Percentiles rank a stretch among this genome's conserved stretches.
Evolutionary conservation across 2,888 invertebrate species (phyloP).

Genomic region (Deilephila elpenor): DNA sequence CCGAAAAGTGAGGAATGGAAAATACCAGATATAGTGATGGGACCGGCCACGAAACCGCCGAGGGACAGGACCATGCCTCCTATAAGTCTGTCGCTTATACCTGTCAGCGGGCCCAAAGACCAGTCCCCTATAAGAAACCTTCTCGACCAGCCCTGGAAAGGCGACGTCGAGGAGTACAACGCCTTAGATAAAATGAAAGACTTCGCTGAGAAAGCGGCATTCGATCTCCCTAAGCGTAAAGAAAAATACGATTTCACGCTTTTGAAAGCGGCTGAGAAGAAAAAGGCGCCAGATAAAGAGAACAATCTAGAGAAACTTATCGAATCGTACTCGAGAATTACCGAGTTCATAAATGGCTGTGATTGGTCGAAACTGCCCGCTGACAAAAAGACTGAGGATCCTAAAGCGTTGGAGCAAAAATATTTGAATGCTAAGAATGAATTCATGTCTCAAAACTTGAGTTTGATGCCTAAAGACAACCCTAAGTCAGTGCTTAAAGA

Average conservation of each 20-base stretch:
- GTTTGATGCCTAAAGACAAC: conserved; percentile 73
- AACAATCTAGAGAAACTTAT: conserved; percentile 75
- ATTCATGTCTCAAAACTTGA: conserved; percentile 77
- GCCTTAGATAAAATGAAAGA: conserved; percentile 82
- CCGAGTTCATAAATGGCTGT: conserved; percentile 80
- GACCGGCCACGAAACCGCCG: conserved; percentile 61
- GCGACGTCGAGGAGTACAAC: conserved; percentile 74
- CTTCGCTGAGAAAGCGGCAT: conserved; percentile 80
- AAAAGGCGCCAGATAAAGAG: conserved; percentile 63
- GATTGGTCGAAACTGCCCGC: conserved; percentile 74
- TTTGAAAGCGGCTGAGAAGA: conserved; percentile 56
- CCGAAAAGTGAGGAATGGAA: conserved; percentile 71
- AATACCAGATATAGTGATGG: conserved; percentile 70
- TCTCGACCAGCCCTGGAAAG: conserved; percentile 69
- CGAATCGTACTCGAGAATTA: conserved; percentile 78
- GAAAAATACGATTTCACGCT: conserved; percentile 49
- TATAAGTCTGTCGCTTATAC: conserved; percentile 78
- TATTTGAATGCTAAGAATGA: conserved; percentile 81
- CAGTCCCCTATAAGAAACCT: conserved; percentile 70
- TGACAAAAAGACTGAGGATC: conserved; percentile 66
- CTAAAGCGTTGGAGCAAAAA: conserved; percentile 72
- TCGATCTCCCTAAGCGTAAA: conserved; percentile 75
- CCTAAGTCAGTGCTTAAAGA: conserved; percentile 68
- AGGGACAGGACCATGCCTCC: conserved; percentile 77
- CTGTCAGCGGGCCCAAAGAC: conserved; percentile 72